Conservation (phyloP, 2,113 vertebrate genomes). For the Podarcis cretensis region DNA sequence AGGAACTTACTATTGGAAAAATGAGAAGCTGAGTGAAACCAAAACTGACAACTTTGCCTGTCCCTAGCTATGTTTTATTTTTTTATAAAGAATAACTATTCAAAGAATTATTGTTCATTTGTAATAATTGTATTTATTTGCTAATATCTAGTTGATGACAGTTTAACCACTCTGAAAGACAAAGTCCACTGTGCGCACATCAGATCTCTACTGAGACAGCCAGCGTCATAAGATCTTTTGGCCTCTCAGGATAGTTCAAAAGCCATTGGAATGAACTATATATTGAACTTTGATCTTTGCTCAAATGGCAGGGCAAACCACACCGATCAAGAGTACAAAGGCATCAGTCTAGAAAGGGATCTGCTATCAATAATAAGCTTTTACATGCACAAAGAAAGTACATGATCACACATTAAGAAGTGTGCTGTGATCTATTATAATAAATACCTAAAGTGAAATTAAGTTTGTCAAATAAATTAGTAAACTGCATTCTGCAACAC, state of each 20-base stretch:
- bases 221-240: no score
- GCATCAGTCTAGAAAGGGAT: neutral
- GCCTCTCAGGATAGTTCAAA: no score
- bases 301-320: neutral
- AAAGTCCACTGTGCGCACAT: no score
- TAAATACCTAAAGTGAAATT: neutral
- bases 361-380: neutral
- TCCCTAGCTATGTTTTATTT: no score
- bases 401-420: neutral
- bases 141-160: neutral
- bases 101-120: neutral
- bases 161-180: no score
- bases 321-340: neutral
- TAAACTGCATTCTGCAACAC: conserved; percentile 5
- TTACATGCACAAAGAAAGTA: neutral
- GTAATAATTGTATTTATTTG: neutral
- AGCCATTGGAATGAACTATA: neutral
- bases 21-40: no score
- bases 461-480: conserved; percentile 23
- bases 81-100: neutral
- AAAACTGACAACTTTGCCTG: no score
- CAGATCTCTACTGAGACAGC: no score
- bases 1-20: neutral
- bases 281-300: neutral
- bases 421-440: neutral